Base-by-base conservation (phyloP, 1,140 invertebrate genomes). In the Aphelinus atriplicis region DNA sequence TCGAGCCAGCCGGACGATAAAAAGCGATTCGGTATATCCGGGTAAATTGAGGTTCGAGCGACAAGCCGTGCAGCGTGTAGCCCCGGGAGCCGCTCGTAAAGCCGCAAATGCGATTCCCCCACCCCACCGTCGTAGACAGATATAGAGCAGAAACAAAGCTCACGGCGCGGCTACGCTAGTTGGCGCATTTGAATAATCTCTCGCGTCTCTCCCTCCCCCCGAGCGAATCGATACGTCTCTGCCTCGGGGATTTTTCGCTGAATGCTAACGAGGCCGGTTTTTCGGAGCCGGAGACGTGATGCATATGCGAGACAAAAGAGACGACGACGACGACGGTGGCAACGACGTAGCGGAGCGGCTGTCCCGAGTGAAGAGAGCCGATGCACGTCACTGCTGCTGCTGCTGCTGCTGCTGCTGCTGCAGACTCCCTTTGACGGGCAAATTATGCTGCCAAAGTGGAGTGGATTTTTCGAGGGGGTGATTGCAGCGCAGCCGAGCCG, bases 21-120 rank as follows among this genome's bases (percentile, higher is more conserved):
- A 77, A 76, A 63, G 73, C 70, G 75, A 70, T 56, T 46, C 42
- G 61, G 51, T 53, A 9, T 53, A 53, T 53, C 4, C 51, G 9
- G 4, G 51, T 9, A 53, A 53, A 53, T 6, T 4, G 4, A 53
- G 4, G 4, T 9, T 53, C 51, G 51, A 53, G 51, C 51, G 51
- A 53, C 9, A 53, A 53, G 9, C 51, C 51, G 51, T 53, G 51
- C 4, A 9, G 51, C 58, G 42, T 45, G 47, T 70, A 62, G 9
- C 3, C 43, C 26, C 7, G 47, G 43, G n/a, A 26, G n/a, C 48
- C 47, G 53, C 46, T 75, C 76, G 75, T 76, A 78, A 80, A 80
- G 79, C 77, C 77, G 78, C 77, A 80, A 80, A 81, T 81, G 76
- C 78, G 76, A 81, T 81, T 80, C 79, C 75, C 78, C 56, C 58